Percentiles rank a stretch among this genome's conserved stretches.
Conservation (phyloP, 2,113 vertebrate genomes). For the Alligator mississippiensis region DNA sequence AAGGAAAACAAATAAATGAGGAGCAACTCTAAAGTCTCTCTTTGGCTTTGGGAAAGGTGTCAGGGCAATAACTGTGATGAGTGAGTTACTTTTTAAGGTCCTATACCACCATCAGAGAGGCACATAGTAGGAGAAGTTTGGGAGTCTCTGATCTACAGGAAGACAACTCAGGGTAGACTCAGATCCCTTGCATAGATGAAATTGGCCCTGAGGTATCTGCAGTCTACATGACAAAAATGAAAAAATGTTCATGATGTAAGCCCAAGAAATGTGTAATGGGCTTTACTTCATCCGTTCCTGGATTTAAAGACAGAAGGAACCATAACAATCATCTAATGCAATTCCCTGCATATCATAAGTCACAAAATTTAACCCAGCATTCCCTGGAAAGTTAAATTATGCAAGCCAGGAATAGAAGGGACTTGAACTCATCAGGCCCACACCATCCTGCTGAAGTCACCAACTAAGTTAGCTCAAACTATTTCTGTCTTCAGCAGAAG, state of each 20-base stretch:
- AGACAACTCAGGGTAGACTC: not conserved
- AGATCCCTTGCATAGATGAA: not conserved
- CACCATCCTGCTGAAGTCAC: not conserved
- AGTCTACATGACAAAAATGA: not conserved
- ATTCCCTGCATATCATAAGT: not conserved
- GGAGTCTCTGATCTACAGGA: not conserved
- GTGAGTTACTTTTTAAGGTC: no score
- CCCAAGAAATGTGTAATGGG: not conserved
- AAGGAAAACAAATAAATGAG: no score
- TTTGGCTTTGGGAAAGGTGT: no score
- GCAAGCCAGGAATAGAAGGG: not conserved
- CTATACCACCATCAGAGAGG: no score
- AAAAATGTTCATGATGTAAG: not conserved
- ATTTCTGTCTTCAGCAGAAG: not conserved
- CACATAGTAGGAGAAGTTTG: no score
- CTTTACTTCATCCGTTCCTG: not conserved
- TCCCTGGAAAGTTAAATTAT: not conserved
- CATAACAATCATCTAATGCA: not conserved
- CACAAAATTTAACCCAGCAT: slow-evolving; percentile 10
- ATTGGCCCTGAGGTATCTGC: not conserved
- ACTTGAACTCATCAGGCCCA: not conserved
- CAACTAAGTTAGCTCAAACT: not conserved
- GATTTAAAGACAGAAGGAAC: not conserved
- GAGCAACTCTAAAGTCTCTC: no score
- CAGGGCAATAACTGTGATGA: no score